Percentiles rank a stretch among this genome's conserved stretches.
Evolutionary conservation across 2,113 vertebrate species (phyloP).

Genomic region (Formicarius rufipectus): DNA sequence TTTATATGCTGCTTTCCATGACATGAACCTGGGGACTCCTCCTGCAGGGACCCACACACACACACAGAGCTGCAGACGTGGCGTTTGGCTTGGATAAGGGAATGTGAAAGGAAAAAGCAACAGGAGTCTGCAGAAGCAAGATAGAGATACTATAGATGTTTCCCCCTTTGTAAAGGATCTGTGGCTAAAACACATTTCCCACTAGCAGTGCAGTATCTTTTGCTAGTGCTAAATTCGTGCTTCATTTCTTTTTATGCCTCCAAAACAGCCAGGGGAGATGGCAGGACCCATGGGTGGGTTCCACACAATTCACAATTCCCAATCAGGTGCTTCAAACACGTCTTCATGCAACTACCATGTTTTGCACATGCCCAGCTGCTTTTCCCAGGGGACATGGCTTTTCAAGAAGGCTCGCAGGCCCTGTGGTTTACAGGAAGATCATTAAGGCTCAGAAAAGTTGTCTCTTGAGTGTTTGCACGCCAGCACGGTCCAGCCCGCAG

Average conservation of each 20-base stretch:
- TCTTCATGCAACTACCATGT: rapidly evolving
- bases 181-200: background rate
- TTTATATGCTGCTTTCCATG: background rate
- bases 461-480: background rate
- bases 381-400: background rate
- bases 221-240: background rate
- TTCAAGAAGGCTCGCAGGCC: background rate
- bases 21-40: background rate
- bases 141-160: background rate
- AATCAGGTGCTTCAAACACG: background rate
- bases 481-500: background rate
- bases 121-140: background rate
- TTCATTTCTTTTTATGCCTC: background rate
- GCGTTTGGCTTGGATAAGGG: background rate
- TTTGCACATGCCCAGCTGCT: background rate
- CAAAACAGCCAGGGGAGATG: background rate
- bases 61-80: background rate
- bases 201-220: background rate
- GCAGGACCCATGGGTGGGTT: background rate
- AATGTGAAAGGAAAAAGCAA: background rate
- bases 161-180: background rate
- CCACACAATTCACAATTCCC: background rate
- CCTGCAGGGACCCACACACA: background rate
- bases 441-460: no score
- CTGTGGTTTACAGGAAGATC: background rate